phyloP scores from a whole-genome alignment of 2,888 invertebrate genomes.

The Drosophila antonietae region DNA sequence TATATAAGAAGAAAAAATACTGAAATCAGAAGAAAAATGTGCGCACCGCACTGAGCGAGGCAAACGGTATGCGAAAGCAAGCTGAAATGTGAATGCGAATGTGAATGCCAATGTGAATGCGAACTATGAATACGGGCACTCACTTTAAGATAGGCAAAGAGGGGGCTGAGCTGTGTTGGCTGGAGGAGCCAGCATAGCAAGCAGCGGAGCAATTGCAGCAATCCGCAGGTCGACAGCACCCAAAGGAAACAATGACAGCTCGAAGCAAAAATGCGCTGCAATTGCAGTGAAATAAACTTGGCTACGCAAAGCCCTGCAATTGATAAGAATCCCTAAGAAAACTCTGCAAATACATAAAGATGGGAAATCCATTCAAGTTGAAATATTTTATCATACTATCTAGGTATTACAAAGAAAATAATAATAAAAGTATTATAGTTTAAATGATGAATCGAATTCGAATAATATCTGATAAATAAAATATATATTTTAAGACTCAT shows the following conservation, averaged over 20 bases:
- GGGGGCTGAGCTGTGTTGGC: neutral
- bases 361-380: neutral
- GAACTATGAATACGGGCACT: slow-evolving; percentile 36
- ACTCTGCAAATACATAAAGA: neutral
- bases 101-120: slow-evolving; percentile 17
- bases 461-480: too few relatives aligned
- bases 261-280: slow-evolving; percentile 44
- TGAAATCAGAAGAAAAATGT: slow-evolving; percentile 59
- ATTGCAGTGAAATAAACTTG: slow-evolving; percentile 20
- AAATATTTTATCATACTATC: neutral
- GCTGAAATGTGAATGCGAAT: slow-evolving; percentile 17
- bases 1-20: slow-evolving; percentile 18
- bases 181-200: too few relatives aligned
- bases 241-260: slow-evolving; percentile 45
- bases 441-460: too few relatives aligned
- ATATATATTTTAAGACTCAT: too few relatives aligned
- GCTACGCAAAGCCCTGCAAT: neutral
- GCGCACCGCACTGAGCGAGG: slow-evolving; percentile 36
- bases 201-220: slow-evolving; percentile 13
- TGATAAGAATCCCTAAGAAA: neutral
- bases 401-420: too few relatives aligned
- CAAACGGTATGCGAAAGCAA: slow-evolving; percentile 44
- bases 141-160: neutral
- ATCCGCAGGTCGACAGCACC: slow-evolving; percentile 38
- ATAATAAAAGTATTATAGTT: too few relatives aligned